A percentile compares a stretch with the other conserved stretches of the same genome.
These are phyloP conservation scores for Aleadryas rufinucha DNA, from an alignment of 2,113 vertebrate genomes.

Conservation along the genomic window DNA sequence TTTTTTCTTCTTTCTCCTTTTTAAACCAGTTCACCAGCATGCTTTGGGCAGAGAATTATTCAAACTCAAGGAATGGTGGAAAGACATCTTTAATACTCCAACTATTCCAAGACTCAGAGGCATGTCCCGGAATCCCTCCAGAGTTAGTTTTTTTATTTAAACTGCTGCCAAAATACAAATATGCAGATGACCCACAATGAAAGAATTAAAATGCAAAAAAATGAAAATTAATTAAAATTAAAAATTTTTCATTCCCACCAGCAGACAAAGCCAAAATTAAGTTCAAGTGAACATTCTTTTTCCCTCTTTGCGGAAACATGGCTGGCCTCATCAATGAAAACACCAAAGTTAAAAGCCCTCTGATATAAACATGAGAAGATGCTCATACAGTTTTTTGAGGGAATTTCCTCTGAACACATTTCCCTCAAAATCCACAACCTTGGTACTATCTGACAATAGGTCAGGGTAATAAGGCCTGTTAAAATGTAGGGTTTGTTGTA, in stretches of 20 bases:
- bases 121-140: neutral
- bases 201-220: neutral
- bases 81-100: neutral
- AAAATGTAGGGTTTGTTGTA: neutral
- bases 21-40: neutral
- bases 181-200: neutral
- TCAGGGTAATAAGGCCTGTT: neutral
- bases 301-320: neutral
- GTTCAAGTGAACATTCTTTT: neutral
- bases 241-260: neutral
- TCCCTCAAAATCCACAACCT: neutral
- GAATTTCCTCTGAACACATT: neutral
- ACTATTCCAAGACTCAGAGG: neutral
- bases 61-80: neutral
- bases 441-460: neutral
- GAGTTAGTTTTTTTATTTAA: neutral
- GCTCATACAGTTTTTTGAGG: neutral
- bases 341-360: neutral
- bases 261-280: neutral
- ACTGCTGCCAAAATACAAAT: neutral
- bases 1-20: neutral
- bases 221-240: neutral
- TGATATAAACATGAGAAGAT: neutral
- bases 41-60: neutral
- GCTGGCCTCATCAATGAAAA: neutral